phyloP scores from a whole-genome alignment of 2,113 vertebrate genomes.

The Myanophis thanlyinensis region DNA sequence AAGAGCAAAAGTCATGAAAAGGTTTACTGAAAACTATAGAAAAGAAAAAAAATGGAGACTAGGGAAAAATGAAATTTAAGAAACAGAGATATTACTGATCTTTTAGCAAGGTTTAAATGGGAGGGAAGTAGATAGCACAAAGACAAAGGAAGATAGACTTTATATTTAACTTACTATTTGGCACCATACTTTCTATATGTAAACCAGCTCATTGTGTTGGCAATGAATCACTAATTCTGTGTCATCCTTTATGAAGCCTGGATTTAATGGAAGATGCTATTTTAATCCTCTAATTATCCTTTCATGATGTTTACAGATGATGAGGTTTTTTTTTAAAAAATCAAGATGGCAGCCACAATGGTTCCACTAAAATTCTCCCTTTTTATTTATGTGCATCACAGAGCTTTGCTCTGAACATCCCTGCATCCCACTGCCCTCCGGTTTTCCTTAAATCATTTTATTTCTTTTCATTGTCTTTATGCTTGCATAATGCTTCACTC shows the following conservation, averaged over 20 bases:
- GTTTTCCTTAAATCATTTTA: background rate
- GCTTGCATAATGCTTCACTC: background rate
- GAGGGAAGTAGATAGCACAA: background rate
- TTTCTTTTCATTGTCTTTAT: background rate
- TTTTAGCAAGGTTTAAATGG: background rate
- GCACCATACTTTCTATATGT: background rate
- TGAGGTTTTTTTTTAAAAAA: background rate
- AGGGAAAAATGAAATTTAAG: background rate
- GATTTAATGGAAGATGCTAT: background rate
- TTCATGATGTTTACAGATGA: background rate
- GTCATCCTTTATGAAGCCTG: background rate
- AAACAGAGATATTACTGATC: background rate
- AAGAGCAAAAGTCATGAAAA: constrained; percentile 19
- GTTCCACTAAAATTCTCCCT: background rate
- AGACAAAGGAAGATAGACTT: background rate
- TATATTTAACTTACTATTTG: background rate
- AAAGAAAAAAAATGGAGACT: background rate
- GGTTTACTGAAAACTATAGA: background rate
- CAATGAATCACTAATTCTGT: background rate
- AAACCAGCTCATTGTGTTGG: background rate
- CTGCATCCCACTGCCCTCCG: background rate
- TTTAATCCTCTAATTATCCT: background rate
- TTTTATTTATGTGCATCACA: background rate
- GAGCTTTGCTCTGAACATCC: background rate
- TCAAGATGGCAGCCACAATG: background rate